Conservation (phyloP, 2,888 invertebrate species). For the Dromius quadrimaculatus region DNA sequence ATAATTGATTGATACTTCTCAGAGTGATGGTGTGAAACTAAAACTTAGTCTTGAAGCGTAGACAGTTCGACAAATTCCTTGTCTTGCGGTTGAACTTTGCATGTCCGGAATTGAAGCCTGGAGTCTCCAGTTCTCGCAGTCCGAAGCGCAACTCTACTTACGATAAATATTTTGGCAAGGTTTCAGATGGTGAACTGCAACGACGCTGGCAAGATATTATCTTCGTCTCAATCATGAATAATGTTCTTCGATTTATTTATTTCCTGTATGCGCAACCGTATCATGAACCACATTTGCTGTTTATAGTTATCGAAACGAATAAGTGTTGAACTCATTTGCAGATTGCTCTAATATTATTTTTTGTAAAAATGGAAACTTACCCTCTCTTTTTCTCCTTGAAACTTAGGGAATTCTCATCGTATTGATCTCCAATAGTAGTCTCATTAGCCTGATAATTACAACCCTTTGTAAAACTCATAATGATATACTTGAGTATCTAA, state of each 20-base stretch:
- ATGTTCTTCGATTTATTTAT: constrained; percentile 19
- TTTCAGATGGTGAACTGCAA: constrained; percentile 36
- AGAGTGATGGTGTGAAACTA: constrained; percentile 48
- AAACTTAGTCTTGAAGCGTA: constrained; percentile 47
- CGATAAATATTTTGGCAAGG: constrained; percentile 43
- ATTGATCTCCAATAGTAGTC: not conserved
- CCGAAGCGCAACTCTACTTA: constrained; percentile 3
- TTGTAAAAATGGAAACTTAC: too few species aligned
- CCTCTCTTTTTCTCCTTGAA: too few species aligned
- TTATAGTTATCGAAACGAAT: too few species aligned
- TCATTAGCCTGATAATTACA: constrained; percentile 5
- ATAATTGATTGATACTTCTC: too few species aligned
- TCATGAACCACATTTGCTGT: too few species aligned
- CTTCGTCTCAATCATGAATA: constrained; percentile 24
- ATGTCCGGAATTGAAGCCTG: too few species aligned
- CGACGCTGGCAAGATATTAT: constrained; percentile 33
- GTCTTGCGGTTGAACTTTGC: constrained; percentile 37
- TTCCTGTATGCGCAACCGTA: constrained; percentile 21
- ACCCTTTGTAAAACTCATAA: constrained; percentile 1
- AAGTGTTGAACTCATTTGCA: too few species aligned
- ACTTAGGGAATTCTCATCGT: not conserved
- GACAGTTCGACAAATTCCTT: constrained; percentile 50
- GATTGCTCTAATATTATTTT: too few species aligned
- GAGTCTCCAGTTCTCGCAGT: not conserved
- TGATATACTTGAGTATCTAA: not conserved